phyloP scores from a whole-genome alignment of 92 coral and sea anemone genomes.

The Blastomussa wellsi region DNA sequence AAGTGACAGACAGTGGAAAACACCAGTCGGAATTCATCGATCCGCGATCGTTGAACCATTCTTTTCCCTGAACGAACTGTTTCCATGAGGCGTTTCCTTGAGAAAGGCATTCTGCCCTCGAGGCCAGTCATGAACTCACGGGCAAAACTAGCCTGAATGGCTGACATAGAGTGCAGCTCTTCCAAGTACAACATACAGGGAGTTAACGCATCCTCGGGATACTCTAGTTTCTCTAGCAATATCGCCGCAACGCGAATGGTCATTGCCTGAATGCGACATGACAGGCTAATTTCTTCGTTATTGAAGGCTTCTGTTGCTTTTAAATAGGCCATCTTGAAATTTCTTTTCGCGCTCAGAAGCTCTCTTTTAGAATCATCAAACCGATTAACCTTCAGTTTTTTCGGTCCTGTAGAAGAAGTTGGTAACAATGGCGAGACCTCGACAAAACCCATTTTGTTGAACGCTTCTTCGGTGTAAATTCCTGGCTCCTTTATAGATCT shows the following conservation, averaged over 20 bases:
- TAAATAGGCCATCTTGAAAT: conserved; percentile 35
- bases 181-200: conserved; percentile 38
- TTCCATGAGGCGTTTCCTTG: too few species aligned
- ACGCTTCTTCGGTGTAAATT: background rate
- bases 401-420: background rate
- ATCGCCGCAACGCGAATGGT: conserved; percentile 43
- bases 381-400: background rate
- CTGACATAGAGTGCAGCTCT: conserved; percentile 46
- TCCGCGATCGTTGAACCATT: too few species aligned
- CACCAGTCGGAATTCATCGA: background rate
- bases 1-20: conserved; percentile 17
- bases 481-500: background rate
- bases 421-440: background rate
- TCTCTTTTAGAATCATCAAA: background rate
- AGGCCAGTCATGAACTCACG: background rate
- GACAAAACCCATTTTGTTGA: background rate
- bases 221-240: conserved; percentile 35
- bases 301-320: conserved; percentile 56
- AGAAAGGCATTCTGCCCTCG: background rate
- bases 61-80: too few species aligned
- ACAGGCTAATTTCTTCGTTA: conserved; percentile 32
- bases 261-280: conserved; percentile 53
- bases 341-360: conserved; percentile 6
- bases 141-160: conserved; percentile 7
- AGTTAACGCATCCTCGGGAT: conserved; percentile 7